These are phyloP conservation scores for Rhinatrema bivittatum DNA, from an alignment of 2,797 vertebrate species.

Conservation along the genomic window DNA sequence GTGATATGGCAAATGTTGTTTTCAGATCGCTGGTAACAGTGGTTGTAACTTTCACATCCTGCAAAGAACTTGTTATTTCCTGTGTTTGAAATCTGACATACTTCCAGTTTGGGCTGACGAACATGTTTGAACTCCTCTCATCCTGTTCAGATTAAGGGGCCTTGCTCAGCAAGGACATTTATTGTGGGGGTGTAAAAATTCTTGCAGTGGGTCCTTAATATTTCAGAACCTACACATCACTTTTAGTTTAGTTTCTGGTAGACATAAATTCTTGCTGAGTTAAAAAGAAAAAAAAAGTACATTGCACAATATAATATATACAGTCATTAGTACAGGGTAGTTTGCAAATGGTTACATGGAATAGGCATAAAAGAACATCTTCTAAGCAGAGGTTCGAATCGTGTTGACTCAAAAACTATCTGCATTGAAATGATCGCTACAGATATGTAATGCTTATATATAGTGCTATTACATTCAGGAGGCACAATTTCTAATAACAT, in stretches of 20 bases:
- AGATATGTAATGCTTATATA: too few species aligned
- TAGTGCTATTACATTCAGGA: too few species aligned
- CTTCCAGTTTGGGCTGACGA: slow-evolving; percentile 37
- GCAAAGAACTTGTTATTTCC: slow-evolving; percentile 29
- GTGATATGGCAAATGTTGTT: too few species aligned
- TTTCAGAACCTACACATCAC: background rate
- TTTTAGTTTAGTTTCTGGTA: background rate
- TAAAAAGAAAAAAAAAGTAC: background rate
- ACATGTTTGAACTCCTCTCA: slow-evolving; percentile 32
- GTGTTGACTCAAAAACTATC: too few species aligned
- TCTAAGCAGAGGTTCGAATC: too few species aligned
- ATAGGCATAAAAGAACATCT: too few species aligned
- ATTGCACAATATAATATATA: background rate
- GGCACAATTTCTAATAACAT: too few species aligned
- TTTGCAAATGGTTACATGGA: too few species aligned
- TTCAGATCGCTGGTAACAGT: too few species aligned
- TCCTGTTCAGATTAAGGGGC: slow-evolving; percentile 18
- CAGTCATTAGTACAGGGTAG: too few species aligned
- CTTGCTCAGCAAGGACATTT: background rate
- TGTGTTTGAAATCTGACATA: slow-evolving; percentile 32
- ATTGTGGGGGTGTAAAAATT: background rate
- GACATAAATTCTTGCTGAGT: background rate
- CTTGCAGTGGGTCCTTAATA: background rate
- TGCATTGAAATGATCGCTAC: too few species aligned
- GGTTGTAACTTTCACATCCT: too few species aligned